Base-by-base conservation (phyloP, 2,113 vertebrate genomes). In the Dicerorhinus sumatrensis region DNA sequence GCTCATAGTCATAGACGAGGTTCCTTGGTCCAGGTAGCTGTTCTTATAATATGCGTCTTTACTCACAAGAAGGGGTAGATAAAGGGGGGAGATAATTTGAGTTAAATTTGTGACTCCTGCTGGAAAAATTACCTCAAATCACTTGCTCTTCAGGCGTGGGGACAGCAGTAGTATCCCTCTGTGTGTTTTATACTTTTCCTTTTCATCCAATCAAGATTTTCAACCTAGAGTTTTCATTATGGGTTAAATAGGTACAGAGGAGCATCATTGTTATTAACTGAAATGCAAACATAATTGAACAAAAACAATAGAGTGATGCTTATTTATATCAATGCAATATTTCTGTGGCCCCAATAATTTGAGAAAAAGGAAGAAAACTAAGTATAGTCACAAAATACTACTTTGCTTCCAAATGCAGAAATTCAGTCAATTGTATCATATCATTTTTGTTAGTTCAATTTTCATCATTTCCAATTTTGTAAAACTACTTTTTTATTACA, bases 281-380 rank as follows among this genome's bases (percentile, higher is more conserved):
- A 91, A 65, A 92, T 54, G 56, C 73, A 93, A 94, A 87, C 42
- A 6, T 54, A 83, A 80, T 18, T 54, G 94, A 86, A 87, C 17
- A 73, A 33, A 79, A 75, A 46, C 75, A 95, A 73, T 85, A 21
- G 31, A 63, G 85, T 27, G 2, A 27, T 21, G 75, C 89, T 65
- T 21, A 25, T 89, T 81, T 67, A 65, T 9, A 14, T 1, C 60
- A 96, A 84, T 54, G 51, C 51, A 54, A 16, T 54, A 54, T 54
- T 54, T 51, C 51, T 29, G 58, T 18, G 20, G 10, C 72, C 72
- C 79, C 62, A 56, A n/a, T 33, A 48, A n/a, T 36, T 70, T 23
- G 67, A 85, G 76, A 89, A 83, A 42, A 51, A 70, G 13, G 17
- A 13, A 48, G 31, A 54, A 31, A 63, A 36, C 25, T 33, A 60